phyloP scores from a whole-genome alignment of 1,140 invertebrate species.

The Holcopasites calliopsidis region DNA sequence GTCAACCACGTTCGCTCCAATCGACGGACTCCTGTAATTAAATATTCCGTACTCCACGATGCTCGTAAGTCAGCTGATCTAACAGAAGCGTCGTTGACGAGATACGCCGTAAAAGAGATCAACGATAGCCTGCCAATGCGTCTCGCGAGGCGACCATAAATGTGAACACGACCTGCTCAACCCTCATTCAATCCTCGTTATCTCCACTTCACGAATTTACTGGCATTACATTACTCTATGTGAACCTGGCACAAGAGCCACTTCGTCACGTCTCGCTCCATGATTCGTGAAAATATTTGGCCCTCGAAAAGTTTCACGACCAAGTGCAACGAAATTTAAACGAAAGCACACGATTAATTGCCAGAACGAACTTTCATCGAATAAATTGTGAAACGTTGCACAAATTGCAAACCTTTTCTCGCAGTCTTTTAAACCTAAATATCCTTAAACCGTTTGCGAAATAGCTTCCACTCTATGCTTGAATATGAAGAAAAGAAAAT shows the following conservation, averaged over 20 bases:
- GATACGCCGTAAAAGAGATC: conserved; percentile 8
- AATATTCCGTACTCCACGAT: neutral
- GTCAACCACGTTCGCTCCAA: neutral
- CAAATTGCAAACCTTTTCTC: too few relatives aligned
- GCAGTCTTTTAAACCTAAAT: too few relatives aligned
- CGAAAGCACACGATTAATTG: neutral
- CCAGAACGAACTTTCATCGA: too few relatives aligned
- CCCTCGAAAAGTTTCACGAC: too few relatives aligned
- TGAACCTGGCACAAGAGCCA: neutral
- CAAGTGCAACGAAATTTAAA: neutral
- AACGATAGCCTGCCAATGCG: conserved; percentile 9
- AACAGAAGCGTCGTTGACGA: neutral
- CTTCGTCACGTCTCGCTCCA: neutral
- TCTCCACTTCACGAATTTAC: conserved; percentile 9
- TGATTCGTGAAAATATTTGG: neutral
- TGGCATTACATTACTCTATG: conserved; percentile 3
- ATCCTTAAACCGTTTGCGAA: too few relatives aligned
- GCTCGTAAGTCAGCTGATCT: neutral
- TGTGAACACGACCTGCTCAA: conserved; percentile 27
- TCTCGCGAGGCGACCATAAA: conserved; percentile 33
- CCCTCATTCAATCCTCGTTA: conserved; percentile 28
- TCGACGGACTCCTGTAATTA: neutral
- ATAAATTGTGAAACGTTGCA: too few relatives aligned
- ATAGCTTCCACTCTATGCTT: too few relatives aligned
- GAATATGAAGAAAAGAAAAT: neutral